Percentiles rank a stretch among this genome's conserved stretches.
Evolutionary conservation across 23 tunicate genomes (phyloP).

Genomic region (Halocynthia roretzi): DNA sequence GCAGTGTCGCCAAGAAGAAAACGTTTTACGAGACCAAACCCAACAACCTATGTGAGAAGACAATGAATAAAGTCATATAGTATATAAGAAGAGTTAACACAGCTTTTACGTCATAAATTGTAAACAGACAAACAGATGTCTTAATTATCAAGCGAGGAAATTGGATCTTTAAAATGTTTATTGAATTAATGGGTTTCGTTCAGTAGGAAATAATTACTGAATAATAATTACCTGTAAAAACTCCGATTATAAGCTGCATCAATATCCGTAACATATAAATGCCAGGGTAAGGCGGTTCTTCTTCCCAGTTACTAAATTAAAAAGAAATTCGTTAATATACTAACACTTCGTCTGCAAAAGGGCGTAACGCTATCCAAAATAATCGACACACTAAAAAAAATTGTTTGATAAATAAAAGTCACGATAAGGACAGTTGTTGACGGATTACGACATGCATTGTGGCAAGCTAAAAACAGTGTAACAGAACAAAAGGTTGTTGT

Average conservation of each 20-base stretch:
- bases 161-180: background rate
- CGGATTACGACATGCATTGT: too few relatives aligned
- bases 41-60: slow-evolving; percentile 43
- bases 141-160: background rate
- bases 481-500: too few relatives aligned
- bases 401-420: too few relatives aligned
- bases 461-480: too few relatives aligned
- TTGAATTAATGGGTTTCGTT: background rate
- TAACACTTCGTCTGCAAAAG: too few relatives aligned
- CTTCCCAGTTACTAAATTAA: slow-evolving; percentile 32
- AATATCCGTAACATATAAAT: slow-evolving; percentile 40
- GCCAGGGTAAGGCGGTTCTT: slow-evolving; percentile 21
- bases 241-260: slow-evolving; percentile 82
- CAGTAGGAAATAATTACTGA: background rate
- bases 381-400: too few relatives aligned
- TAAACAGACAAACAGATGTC: background rate
- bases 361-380: too few relatives aligned
- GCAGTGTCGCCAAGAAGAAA: slow-evolving; percentile 53
- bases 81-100: background rate
- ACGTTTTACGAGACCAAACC: slow-evolving; percentile 81
- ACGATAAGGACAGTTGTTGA: too few relatives aligned
- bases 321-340: background rate
- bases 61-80: background rate
- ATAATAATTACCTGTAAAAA: slow-evolving; percentile 60
- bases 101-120: background rate